Percentiles rank a stretch among this genome's conserved stretches.
phyloP scores from a whole-genome alignment of 2,797 vertebrate genomes.

The Xenentodon cancila region DNA sequence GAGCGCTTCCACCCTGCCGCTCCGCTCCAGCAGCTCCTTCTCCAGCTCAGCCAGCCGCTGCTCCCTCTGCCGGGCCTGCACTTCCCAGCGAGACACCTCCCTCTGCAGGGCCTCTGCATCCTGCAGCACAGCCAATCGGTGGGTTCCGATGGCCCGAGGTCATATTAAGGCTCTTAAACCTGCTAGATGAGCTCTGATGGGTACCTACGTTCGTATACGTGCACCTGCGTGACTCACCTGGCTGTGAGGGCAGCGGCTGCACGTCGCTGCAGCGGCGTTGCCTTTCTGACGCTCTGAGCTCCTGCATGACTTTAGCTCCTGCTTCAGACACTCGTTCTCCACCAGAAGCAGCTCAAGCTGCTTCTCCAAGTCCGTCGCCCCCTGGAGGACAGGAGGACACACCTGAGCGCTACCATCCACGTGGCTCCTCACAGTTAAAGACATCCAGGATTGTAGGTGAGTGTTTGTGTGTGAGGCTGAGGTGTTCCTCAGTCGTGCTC shows the following conservation, averaged over 20 bases:
- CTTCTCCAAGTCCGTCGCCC: constrained; percentile 93
- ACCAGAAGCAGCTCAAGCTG: constrained; percentile 90
- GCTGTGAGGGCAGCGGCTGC: constrained; percentile 79
- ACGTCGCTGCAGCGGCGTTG: constrained; percentile 52
- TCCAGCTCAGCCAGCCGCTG: constrained; percentile 83
- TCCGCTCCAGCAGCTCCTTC: constrained; percentile 88
- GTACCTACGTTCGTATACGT: background rate
- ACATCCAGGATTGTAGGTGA: too few species aligned
- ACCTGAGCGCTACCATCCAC: background rate
- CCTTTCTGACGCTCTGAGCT: constrained; percentile 78
- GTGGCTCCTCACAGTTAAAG: too few species aligned
- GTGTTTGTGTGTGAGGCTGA: too few species aligned
- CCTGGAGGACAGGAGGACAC: constrained; percentile 72
- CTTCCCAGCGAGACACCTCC: constrained; percentile 82
- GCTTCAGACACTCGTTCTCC: constrained; percentile 90
- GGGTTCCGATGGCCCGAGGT: too few species aligned
- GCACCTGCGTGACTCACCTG: constrained; percentile 43
- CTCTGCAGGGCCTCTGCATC: constrained; percentile 74
- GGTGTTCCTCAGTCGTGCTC: background rate
- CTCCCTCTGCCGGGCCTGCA: constrained; percentile 82
- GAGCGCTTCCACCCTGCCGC: constrained; percentile 79
- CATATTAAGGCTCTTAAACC: too few species aligned
- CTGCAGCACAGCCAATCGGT: constrained; percentile 27
- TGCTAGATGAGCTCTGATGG: background rate
- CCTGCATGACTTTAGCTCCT: constrained; percentile 87